Evolutionary conservation across 92 coral and sea anemone species (phyloP).

Genomic region (Phenganax marumi): DNA sequence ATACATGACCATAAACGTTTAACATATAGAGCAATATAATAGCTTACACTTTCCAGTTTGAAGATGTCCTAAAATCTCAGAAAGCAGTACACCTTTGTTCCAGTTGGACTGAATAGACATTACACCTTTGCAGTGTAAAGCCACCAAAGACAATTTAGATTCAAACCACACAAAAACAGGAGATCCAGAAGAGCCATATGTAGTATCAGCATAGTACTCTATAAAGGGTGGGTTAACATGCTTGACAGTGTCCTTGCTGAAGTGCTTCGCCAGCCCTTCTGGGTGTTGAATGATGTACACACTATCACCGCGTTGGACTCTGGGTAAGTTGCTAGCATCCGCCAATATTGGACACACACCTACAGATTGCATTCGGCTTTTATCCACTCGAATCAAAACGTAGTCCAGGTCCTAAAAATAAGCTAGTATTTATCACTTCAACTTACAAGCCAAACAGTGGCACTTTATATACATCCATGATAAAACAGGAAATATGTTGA

Average conservation of each 20-base stretch:
- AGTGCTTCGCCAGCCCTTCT: slow-evolving; percentile 9
- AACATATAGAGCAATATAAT: too few species aligned
- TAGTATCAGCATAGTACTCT: slow-evolving; percentile 37
- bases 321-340: not conserved
- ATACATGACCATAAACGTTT: not conserved
- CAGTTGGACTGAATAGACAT: not conserved
- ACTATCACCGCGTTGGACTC: not conserved
- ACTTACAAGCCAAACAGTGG: too few species aligned
- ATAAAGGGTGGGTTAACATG: slow-evolving; percentile 23
- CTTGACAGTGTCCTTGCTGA: slow-evolving; percentile 20
- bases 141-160: not conserved
- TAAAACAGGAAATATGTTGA: too few species aligned
- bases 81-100: slow-evolving; percentile 37
- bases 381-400: slow-evolving; percentile 23
- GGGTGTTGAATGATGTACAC: slow-evolving; percentile 41
- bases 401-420: slow-evolving; percentile 36
- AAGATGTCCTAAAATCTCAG: slow-evolving; percentile 31
- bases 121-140: slow-evolving; percentile 35
- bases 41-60: slow-evolving; percentile 29
- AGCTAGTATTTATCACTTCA: too few species aligned
- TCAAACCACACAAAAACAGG: slow-evolving; percentile 4
- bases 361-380: slow-evolving; percentile 8
- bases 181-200: slow-evolving; percentile 31
- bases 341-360: slow-evolving; percentile 28
- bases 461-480: too few species aligned